Evolutionary conservation across 2,113 vertebrate species (phyloP), one percentile per base, ranked within the genome.

Genomic region (Paradisaea rubra): DNA sequence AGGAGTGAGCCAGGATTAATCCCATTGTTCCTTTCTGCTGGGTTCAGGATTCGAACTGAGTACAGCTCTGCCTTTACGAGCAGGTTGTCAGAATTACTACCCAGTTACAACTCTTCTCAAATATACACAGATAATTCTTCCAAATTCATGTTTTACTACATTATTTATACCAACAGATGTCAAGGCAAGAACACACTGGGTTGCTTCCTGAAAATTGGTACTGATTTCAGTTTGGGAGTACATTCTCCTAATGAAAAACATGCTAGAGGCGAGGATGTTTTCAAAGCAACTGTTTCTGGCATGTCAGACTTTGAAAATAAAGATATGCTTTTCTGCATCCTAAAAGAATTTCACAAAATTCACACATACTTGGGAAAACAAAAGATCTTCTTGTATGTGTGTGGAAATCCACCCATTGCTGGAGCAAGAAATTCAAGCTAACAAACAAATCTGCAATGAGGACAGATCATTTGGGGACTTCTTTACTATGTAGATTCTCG

Each of bases 351-450:
- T 88, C 92, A 47, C 45, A 60, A 93, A 73, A 93, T 94, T 96
- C 94, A 91, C 64, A 91, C 80, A 86, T 94, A 65, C 28, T 90
- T 78, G 81, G 60, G 91, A 56, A 89, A 88, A 97, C 90, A 96
- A 95, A 90, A 93, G 76, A 28, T 35, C 92, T 95, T 90, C 91
- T 61, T 94, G 77, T 95, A 3, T 14, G 39, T 24, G 44, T 90
- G 80, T 65, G 93, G 88, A 93, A 90, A 94, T 25, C 14, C 69
- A 74, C 82, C 57, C 72, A 10, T 61, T 77, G 53, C 79, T 84
- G 69, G 91, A 81, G 53, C 41, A 72, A 84, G 88, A 81, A 81
- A 90, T 60, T 69, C n/a, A 64, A 64, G 88, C 80, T 78, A 64
- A 41, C 71, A 86, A 95, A 68, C 77, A 83, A 88, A 91, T 88